These are phyloP conservation scores for Eugnorisma glareosa DNA, from an alignment of 2,888 invertebrate genomes.

Conservation along the genomic window DNA sequence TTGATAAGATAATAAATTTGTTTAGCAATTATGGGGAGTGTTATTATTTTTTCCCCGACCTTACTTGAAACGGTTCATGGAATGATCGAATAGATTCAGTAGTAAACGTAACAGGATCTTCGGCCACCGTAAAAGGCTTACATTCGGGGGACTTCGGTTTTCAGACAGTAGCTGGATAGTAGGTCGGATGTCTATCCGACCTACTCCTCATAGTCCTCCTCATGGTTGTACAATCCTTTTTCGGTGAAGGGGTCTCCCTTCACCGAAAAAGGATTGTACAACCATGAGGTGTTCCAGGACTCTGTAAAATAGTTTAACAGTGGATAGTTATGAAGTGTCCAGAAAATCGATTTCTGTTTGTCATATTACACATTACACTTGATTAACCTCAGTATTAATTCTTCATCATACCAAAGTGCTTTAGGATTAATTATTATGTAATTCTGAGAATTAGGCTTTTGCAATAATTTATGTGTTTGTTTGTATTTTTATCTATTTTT, in stretches of 20 bases:
- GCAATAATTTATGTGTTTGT: no score
- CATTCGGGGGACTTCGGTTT: neutral
- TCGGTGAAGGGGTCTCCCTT: no score
- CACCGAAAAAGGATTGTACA: neutral
- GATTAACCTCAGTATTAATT: no score
- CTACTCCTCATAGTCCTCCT: no score
- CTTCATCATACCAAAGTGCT: neutral
- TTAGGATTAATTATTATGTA: no score
- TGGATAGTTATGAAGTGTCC: neutral
- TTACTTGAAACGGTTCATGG: neutral
- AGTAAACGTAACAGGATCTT: neutral
- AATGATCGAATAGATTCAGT: no score
- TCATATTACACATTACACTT: neutral
- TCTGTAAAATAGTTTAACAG: neutral
- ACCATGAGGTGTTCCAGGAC: neutral
- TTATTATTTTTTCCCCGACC: neutral
- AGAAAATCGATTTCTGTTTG: neutral
- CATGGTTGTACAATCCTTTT: no score
- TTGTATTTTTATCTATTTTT: no score
- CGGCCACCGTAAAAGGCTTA: neutral
- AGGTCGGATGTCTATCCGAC: no score
- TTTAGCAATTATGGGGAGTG: neutral
- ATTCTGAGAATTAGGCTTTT: no score
- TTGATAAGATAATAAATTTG: neutral
- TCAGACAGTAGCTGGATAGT: neutral